Evolutionary conservation across 2,113 vertebrate species (phyloP).

Genomic region (Microcebus tavaratra): DNA sequence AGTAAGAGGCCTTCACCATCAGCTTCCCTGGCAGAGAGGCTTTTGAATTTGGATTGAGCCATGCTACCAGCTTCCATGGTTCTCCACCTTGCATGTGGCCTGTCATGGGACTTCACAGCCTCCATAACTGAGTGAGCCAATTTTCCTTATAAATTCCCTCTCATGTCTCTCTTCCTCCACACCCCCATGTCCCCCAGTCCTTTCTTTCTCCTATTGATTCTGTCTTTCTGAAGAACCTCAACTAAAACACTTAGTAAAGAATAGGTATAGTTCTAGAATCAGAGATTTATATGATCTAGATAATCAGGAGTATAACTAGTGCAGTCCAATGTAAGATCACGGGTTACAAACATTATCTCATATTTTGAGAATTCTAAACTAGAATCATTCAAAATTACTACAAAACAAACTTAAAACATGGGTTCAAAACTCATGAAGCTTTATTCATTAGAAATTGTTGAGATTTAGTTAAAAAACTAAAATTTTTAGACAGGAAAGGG

Average conservation of each 20-base stretch:
- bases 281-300: background rate
- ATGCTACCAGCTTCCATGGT: background rate
- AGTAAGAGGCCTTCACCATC: background rate
- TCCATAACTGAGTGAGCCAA: background rate
- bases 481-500: background rate
- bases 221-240: background rate
- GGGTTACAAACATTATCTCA: background rate
- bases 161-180: no score
- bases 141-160: background rate
- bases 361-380: background rate
- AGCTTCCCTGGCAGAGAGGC: background rate
- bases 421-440: background rate
- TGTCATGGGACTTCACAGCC: background rate
- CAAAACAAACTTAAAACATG: background rate
- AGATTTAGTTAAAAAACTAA: conserved; percentile 51
- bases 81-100: background rate
- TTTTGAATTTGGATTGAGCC: background rate
- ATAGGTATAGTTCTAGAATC: background rate
- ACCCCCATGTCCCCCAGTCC: no score
- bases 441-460: conserved; percentile 37
- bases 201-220: background rate
- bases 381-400: background rate
- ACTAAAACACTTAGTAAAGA: background rate
- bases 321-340: background rate
- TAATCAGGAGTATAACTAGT: background rate